Base-by-base conservation (phyloP, 2,113 vertebrate species). In the Zootoca vivipara region DNA sequence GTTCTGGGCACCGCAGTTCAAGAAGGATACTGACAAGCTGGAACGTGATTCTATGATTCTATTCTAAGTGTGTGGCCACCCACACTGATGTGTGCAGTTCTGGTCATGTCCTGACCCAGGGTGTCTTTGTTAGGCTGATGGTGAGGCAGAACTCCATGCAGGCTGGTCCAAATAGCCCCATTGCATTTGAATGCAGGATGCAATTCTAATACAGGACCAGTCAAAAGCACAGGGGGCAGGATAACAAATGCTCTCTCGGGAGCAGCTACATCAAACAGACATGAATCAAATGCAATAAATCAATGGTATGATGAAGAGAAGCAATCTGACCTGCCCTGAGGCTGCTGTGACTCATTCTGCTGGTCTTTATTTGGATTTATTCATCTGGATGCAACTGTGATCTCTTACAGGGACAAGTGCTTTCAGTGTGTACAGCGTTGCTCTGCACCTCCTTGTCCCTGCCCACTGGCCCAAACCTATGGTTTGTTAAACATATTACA, bases 211-310 rank as follows among this genome's bases (percentile, higher is more conserved):
- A 30, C 33, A 33, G 33, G 65, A 80, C n/a, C 64, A 38, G 26
- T 70, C 64, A 56, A 72, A 79, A 87, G 33, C 52, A 62, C 86
- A 73, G 78, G 28, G 20, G 46, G 78, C 18, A 62, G 18, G 78
- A 73, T 81, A 87, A 72, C 20, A 72, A 87, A 81, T 81, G 33
- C 24, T 40, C 78, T 87, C 78, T 62, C 33, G 40, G 65, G 46
- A 87, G 69, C 28, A 87, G 78, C 35, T 24, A 42, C 52, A n/a
- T 62, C 86, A 81, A 87, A 73, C 15, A 28, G 3, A 8, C 26
- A 72, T 28, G 67, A 80, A 72, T 81, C 85, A 81, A 74, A 74
- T 62, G 67, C 52, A 64, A 64, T 74, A 73, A 87, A 62, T 73
- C 67, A 73, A 35, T 52, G 62, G 26, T 20, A 64, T 42, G 62